Evolutionary conservation across 2,113 vertebrate genomes (phyloP).

Genomic region (Chaetorhynchus papuensis): DNA sequence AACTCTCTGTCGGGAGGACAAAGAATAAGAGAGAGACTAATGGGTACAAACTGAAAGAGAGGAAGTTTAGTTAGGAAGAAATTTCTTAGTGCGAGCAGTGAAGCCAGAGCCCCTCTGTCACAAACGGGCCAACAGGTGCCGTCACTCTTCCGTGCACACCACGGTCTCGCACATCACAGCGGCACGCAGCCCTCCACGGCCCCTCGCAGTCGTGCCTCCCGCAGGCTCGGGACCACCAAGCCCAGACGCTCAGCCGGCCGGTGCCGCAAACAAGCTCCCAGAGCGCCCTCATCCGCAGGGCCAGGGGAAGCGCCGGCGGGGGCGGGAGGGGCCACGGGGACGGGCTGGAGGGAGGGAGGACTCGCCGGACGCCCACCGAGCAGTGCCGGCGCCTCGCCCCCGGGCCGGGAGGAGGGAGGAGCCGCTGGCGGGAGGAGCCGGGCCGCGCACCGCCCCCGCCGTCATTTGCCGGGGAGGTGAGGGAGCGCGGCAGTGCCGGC

Average conservation of each 20-base stretch:
- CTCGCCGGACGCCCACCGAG: accelerated
- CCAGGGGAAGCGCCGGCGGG: accelerated
- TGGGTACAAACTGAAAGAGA: neutral
- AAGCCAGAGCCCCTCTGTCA: neutral
- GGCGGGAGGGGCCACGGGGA: accelerated
- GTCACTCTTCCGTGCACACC: accelerated
- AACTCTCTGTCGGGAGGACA: neutral
- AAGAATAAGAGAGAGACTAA: too few relatives aligned
- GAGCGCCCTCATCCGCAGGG: neutral
- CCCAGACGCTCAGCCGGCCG: accelerated
- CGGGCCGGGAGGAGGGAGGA: neutral
- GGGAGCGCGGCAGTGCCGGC: neutral
- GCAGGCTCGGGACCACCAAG: accelerated
- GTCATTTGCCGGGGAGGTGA: neutral
- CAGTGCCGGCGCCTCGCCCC: accelerated
- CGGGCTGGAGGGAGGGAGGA: accelerated
- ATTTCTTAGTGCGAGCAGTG: neutral
- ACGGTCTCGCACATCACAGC: accelerated
- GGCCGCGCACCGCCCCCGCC: neutral
- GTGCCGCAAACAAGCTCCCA: accelerated
- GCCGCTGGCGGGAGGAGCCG: neutral
- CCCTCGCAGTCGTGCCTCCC: accelerated
- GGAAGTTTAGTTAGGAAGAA: neutral
- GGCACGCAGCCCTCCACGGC: accelerated
- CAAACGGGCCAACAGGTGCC: neutral